These are phyloP conservation scores for Mus spicilegus DNA, from an alignment of 2,113 vertebrate species.

Conservation along the genomic window DNA sequence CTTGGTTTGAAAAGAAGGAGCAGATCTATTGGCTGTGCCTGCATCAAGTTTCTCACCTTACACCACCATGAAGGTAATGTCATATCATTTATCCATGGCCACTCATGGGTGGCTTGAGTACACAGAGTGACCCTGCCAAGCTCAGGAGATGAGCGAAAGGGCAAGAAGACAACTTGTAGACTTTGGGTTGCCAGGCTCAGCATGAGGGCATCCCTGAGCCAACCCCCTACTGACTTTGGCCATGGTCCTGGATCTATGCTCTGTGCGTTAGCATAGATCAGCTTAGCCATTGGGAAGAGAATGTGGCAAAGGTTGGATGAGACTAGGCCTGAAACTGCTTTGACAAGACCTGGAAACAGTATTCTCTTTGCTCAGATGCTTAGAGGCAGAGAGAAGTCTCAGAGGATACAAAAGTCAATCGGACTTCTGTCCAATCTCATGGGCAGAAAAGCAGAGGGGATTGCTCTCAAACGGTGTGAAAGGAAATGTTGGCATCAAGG, in stretches of 20 bases:
- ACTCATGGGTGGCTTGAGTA: not conserved
- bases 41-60: not conserved
- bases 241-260: constrained; percentile 15
- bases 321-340: not conserved
- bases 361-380: constrained; percentile 8
- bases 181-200: constrained; percentile 55
- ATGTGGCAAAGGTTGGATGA: not conserved
- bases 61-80: not conserved
- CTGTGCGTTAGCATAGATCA: not conserved
- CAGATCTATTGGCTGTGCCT: not conserved
- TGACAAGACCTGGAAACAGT: not conserved
- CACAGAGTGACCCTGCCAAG: not conserved
- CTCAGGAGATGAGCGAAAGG: not conserved
- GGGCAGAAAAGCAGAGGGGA: not conserved
- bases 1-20: not conserved
- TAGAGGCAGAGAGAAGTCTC: not conserved
- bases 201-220: constrained; percentile 43
- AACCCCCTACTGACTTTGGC: constrained; percentile 42
- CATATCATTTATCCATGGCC: not conserved
- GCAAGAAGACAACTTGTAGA: constrained; percentile 11
- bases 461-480: not conserved
- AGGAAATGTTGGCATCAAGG: not conserved
- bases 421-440: not conserved
- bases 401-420: not conserved
- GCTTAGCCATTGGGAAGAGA: not conserved